Base-by-base conservation (phyloP, 2,888 invertebrate species). In the Sclerodermus sp. region DNA sequence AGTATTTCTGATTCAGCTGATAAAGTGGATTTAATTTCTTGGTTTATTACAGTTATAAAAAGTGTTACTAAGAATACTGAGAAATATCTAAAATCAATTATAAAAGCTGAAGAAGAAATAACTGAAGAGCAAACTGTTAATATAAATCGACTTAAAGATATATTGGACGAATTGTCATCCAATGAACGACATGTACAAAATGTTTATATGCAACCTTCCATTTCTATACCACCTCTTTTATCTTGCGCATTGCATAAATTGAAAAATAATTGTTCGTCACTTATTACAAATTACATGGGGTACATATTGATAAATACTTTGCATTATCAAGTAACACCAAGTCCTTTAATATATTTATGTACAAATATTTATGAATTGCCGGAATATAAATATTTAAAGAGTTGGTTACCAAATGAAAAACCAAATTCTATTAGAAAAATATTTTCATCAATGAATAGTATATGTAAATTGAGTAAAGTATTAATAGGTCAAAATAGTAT, bases 281-380 rank as follows among this genome's bases (percentile, higher is more conserved):
- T 60, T 17, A 41, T 58, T 39, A 37, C 53, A 36, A 47, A 51
- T 30, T 71, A 69, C 45, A 29, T 76, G 37, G 65, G 67, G 13
- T 60, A 63, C 31, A 80, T 81, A 34, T 55, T 81, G 9, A 67
- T 81, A n/a, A 83, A 85, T 73, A 80, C 86, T 57, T 78, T 87
- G 18, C 86, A 87, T 67, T 79, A 78, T 47, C 87, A 86, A 76
- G 82, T 82, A 55, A 79, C 80, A 1, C 81, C 83, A 1, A 79
- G 80, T 42, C 64, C 81, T 47, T 81, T 86, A 1, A 79, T 81
- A 57, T 68, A 79, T 30, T 68, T 85, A 39, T 76, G 80, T n/a
- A 80, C 81, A 61, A 79, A 79, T 38, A 78, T 83, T 14, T 17
- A 30, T 29, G 37, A 56, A 14, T 49, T 64, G 16, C 65, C 82